Percentiles rank a stretch among this genome's conserved stretches.
These are phyloP conservation scores for Caenorhabditis sp. DNA, from an alignment of 2,888 invertebrate species.

Conservation along the genomic window DNA sequence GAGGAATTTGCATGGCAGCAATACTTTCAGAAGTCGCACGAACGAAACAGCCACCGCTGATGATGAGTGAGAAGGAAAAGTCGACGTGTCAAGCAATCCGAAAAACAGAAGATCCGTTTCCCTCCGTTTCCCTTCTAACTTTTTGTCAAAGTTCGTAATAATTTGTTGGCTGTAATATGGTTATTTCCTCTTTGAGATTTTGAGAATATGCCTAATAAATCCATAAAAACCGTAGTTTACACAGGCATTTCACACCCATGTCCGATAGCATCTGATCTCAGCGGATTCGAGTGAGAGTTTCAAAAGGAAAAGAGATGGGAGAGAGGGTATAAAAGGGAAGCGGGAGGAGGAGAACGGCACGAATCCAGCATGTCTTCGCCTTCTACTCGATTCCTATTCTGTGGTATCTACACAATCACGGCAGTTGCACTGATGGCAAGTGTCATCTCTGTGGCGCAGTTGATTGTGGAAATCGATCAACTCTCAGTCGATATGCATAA, in stretches of 20 bases:
- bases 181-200: no score
- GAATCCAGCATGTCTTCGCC: constrained; percentile 20
- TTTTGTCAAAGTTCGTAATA: constrained; percentile 52
- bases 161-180: constrained; percentile 56
- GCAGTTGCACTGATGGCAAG: background rate
- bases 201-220: constrained; percentile 29
- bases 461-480: constrained; percentile 32
- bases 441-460: constrained; percentile 15
- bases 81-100: no score
- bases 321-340: constrained; percentile 23
- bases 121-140: constrained; percentile 17
- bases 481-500: constrained; percentile 18
- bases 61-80: constrained; percentile 34
- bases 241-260: constrained; percentile 40
- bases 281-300: background rate
- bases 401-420: constrained; percentile 15
- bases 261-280: constrained; percentile 34
- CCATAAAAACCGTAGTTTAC: constrained; percentile 11
- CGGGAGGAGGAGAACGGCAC: background rate
- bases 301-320: background rate
- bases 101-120: no score
- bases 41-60: constrained; percentile 43
- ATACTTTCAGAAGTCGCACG: constrained; percentile 48
- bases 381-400: constrained; percentile 14
- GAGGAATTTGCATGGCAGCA: background rate